Base-by-base conservation (phyloP, 1,140 invertebrate species). In the Caerostris darwini region DNA sequence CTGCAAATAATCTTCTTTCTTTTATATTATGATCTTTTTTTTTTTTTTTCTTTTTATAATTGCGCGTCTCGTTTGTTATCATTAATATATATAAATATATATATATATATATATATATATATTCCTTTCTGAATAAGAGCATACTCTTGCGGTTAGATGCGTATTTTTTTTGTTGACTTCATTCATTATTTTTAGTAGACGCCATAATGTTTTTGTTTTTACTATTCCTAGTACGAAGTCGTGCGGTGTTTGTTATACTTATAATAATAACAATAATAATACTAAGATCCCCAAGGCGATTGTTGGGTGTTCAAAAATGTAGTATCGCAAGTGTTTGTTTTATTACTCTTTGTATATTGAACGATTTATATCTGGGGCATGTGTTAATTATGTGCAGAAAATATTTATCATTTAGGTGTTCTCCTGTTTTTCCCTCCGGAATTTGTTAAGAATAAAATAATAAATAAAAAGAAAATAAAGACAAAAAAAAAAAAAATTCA, bases 171-270 rank as follows among this genome's bases (percentile, higher is more conserved):
- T 34, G 34, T 34, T 34, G 50, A 6, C 4, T 71, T 71, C 69
- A 71, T 71, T 71, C 69, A 71, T 71, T 71, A 71, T 71, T 71
- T 71, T 71, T 71, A 71, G 69, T 34, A 34, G 34, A 34, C 34
- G 2, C 34, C 69, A 71, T 71, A 17, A 50, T 71, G 69, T 71
- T 71, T 71, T 71, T 71, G 67, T 71, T 71, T 71, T 71, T 71
- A n/a, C 67, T 7, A 8, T 19, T 50, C 19, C 34, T 10, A 7
- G 19, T 71, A 71, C 69, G 69, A 34, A 34, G 69, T 71, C 50
- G 3, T 71, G 69, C 19, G 19, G 69, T 71, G 69, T 34, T 69
- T 69, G 19, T 69, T 71, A 19, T 34, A 50, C 19, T 50, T 71
- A 34, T 34, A 10, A 34, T 71, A 8, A 34, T 3, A 34, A 50